These are phyloP conservation scores for Drosophila emarginata DNA, from an alignment of 2,888 invertebrate species.

Conservation along the genomic window DNA sequence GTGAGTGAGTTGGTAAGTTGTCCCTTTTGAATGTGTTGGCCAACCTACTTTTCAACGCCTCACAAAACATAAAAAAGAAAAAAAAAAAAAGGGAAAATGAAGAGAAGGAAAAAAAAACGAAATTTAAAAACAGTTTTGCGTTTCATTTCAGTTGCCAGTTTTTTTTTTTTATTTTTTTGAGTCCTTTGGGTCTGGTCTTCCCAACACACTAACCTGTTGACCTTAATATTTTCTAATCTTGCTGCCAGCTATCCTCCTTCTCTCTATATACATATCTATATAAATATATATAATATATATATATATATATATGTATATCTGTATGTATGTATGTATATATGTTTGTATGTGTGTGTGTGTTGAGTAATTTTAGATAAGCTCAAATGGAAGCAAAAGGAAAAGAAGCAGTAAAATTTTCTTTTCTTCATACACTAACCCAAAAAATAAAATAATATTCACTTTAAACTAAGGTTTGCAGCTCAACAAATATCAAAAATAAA, in stretches of 20 bases:
- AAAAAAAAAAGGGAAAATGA: not conserved
- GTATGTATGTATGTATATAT: conserved; percentile 22
- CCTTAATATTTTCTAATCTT: conserved; percentile 76
- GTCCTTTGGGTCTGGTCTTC: conserved; percentile 60
- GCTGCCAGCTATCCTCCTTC: conserved; percentile 48
- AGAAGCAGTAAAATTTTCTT: conserved; percentile 34
- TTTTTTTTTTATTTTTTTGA: conserved; percentile 46
- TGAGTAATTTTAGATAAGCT: conserved; percentile 74
- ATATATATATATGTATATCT: conserved; percentile 1
- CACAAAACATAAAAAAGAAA: not conserved
- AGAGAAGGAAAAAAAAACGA: conserved; percentile 3
- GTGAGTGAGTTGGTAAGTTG: conserved; percentile 18
- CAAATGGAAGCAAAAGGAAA: conserved; percentile 56
- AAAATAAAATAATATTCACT: not conserved
- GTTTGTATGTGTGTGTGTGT: conserved; percentile 37
- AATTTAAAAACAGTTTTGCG: conserved; percentile 70
- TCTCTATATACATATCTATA: conserved; percentile 5
- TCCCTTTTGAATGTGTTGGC: conserved; percentile 48
- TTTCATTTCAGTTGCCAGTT: conserved; percentile 42
- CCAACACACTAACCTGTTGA: conserved; percentile 74
- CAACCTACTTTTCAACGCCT: conserved; percentile 61
- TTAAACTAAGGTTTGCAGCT: not conserved
- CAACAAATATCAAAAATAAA: no score
- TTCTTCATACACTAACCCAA: not conserved
- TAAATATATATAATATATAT: not conserved